Evolutionary conservation across 2,113 vertebrate species (phyloP).

Genomic region (Tympanuchus pallidicinctus): DNA sequence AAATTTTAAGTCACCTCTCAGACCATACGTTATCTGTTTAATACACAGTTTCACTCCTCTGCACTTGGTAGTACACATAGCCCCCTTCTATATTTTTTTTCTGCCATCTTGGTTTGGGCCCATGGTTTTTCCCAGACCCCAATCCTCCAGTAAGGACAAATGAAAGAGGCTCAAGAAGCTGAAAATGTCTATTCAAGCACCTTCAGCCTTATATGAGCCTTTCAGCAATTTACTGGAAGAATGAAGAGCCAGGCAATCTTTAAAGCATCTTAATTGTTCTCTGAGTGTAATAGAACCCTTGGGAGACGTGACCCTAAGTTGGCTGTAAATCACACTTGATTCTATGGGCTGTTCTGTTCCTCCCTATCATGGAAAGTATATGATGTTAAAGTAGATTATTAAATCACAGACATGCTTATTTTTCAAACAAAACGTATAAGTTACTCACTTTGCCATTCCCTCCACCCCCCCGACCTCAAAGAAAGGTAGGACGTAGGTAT

Average conservation of each 20-base stretch:
- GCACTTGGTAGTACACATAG: background rate
- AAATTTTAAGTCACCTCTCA: constrained; percentile 18
- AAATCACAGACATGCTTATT: constrained; percentile 5
- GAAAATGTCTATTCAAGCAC: constrained; percentile 37
- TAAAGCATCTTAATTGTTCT: constrained; percentile 65
- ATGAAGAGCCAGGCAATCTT: constrained; percentile 60
- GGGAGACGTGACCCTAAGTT: constrained; percentile 54
- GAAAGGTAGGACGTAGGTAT: background rate
- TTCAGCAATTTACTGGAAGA: constrained; percentile 51
- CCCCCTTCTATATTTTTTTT: background rate
- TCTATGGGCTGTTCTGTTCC: background rate
- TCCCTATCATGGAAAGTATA: background rate
- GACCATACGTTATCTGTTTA: background rate
- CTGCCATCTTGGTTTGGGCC: background rate
- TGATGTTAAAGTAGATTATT: background rate
- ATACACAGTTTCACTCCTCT: constrained; percentile 15
- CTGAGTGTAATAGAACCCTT: constrained; percentile 44
- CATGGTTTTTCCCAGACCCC: background rate
- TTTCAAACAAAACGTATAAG: background rate
- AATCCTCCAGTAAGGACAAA: background rate
- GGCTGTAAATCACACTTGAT: constrained; percentile 60
- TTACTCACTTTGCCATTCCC: background rate
- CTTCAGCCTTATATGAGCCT: constrained; percentile 36
- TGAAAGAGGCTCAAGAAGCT: background rate
- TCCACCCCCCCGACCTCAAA: background rate